Conservation (phyloP, 2,888 invertebrate species). For the Opisthograptis luteolata region DNA sequence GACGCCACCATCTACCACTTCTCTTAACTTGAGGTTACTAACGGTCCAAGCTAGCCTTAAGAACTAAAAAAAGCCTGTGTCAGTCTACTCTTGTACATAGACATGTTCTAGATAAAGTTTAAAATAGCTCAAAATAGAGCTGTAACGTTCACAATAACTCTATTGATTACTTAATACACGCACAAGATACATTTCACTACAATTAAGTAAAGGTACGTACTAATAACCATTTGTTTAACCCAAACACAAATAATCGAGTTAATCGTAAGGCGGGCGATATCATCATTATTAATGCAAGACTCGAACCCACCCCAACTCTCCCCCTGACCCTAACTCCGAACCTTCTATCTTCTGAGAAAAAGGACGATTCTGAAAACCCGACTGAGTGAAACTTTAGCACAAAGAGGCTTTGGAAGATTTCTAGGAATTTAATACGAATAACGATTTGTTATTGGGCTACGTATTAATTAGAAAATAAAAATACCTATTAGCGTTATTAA, state of each 20-base stretch:
- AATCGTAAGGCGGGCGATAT: constrained; percentile 78
- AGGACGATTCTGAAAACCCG: constrained; percentile 30
- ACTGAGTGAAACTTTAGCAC: constrained; percentile 22
- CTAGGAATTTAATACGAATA: constrained; percentile 1
- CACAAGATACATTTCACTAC: constrained; percentile 27
- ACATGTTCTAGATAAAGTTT: no score
- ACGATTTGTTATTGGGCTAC: background rate
- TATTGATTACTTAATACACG: constrained; percentile 2
- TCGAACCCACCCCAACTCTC: constrained; percentile 50
- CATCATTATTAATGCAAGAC: constrained; percentile 83
- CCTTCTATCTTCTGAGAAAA: constrained; percentile 60
- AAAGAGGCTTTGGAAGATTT: constrained; percentile 5
- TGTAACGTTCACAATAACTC: no score
- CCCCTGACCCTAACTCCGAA: constrained; percentile 40
- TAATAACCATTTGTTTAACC: constrained; percentile 45
- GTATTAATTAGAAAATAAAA: background rate
- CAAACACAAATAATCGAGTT: constrained; percentile 81
- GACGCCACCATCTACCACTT: no score
- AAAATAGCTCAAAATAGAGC: no score
- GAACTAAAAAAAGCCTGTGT: no score
- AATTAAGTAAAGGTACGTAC: constrained; percentile 35
- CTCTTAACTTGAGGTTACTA: no score
- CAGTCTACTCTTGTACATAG: no score
- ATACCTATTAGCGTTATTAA: background rate
- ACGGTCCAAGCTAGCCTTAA: no score